Evolutionary conservation across 2,113 vertebrate genomes (phyloP).

Genomic region (Gasterosteus nipponicus): DNA sequence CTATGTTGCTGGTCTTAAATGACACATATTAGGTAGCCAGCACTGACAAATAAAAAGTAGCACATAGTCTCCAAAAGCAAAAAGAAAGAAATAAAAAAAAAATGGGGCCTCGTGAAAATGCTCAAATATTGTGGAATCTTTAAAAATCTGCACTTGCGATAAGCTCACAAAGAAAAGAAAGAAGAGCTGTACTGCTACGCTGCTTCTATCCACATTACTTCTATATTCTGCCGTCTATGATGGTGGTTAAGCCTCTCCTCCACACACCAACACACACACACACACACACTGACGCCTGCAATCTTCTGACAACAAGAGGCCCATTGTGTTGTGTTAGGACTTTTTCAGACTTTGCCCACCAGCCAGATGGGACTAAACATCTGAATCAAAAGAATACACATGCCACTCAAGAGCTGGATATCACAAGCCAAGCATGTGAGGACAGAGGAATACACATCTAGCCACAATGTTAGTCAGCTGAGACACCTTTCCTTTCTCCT

Average conservation of each 20-base stretch:
- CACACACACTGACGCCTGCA: constrained; percentile 22
- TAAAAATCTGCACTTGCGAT: not conserved
- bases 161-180: too few species aligned
- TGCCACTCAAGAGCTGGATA: constrained; percentile 60
- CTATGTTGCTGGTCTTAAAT: not conserved
- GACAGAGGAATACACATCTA: constrained; percentile 59
- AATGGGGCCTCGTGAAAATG: too few species aligned
- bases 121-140: too few species aligned
- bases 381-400: constrained; percentile 67
- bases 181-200: too few species aligned
- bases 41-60: not conserved
- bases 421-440: constrained; percentile 73
- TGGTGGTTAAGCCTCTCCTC: not conserved
- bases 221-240: not conserved
- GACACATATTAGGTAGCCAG: not conserved
- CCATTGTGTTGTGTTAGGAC: constrained; percentile 74
- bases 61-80: too few species aligned
- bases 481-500: constrained; percentile 26
- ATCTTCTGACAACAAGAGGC: constrained; percentile 76
- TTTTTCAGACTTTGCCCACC: constrained; percentile 64
- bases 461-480: constrained; percentile 61
- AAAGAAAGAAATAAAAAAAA: too few species aligned
- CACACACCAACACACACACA: not conserved
- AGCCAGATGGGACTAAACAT: constrained; percentile 64
- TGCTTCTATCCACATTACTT: not conserved